These are phyloP conservation scores for Dryobotodes eremita DNA, from an alignment of 2,888 invertebrate species.

Conservation along the genomic window DNA sequence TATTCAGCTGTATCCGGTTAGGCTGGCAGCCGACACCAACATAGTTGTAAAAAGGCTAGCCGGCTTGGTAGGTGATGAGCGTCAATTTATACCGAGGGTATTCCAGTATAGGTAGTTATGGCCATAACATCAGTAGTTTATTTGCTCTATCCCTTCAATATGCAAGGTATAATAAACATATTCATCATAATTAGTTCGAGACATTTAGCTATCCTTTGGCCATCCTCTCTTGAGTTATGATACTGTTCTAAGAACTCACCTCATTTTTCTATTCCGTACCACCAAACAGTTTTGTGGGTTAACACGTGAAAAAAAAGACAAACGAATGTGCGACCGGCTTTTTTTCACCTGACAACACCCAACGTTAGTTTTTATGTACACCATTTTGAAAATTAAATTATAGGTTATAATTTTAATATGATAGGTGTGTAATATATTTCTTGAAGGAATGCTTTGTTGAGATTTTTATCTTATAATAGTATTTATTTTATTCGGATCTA, in stretches of 20 bases:
- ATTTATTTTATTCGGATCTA: conserved; percentile 77
- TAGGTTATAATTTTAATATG: conserved; percentile 90
- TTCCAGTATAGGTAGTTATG: neutral
- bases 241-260: conserved; percentile 81
- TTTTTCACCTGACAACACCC: conserved; percentile 88
- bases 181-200: conserved; percentile 71
- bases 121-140: conserved; percentile 25
- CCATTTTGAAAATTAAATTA: conserved; percentile 90
- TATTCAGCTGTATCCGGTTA: too few species aligned
- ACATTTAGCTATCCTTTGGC: conserved; percentile 62
- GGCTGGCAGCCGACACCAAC: too few species aligned
- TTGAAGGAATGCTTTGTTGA: conserved; percentile 75
- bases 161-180: conserved; percentile 60
- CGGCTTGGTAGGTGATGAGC: too few species aligned
- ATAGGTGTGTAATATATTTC: conserved; percentile 89
- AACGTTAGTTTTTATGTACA: conserved; percentile 83
- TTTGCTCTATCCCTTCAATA: conserved; percentile 53
- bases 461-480: conserved; percentile 84
- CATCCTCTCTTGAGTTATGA: conserved; percentile 80
- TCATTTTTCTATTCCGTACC: conserved; percentile 83
- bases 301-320: conserved; percentile 81
- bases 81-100: neutral
- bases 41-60: too few species aligned
- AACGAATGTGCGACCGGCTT: conserved; percentile 85
- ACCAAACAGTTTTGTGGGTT: conserved; percentile 81